Evolutionary conservation across 2,888 invertebrate species (phyloP).

Genomic region (Sturmia bella): DNA sequence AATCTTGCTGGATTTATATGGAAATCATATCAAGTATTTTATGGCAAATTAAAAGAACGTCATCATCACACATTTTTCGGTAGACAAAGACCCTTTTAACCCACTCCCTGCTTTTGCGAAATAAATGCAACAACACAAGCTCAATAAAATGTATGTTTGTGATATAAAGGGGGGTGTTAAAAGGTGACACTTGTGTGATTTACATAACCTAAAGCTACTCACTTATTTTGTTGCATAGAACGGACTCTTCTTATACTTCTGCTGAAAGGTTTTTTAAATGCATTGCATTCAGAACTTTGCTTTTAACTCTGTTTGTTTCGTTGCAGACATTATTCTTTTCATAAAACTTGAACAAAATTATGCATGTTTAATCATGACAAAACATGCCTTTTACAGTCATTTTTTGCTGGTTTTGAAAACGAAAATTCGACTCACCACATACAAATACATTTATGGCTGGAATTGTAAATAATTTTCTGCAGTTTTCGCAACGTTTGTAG

Average conservation of each 20-base stretch:
- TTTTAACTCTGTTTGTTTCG: neutral
- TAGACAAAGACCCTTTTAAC: constrained; percentile 42
- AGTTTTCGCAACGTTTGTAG: constrained; percentile 32
- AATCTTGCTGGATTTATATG: constrained; percentile 43
- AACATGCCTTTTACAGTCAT: constrained; percentile 66
- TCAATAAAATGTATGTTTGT: constrained; percentile 1
- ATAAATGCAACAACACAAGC: neutral
- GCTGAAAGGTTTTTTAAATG: constrained; percentile 57
- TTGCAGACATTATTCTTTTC: constrained; percentile 63
- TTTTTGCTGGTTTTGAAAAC: constrained; percentile 32
- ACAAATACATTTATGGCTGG: constrained; percentile 43
- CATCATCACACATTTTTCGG: constrained; percentile 64
- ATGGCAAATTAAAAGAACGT: constrained; percentile 66
- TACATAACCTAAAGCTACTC: constrained; percentile 67
- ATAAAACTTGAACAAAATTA: constrained; percentile 61
- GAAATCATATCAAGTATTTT: constrained; percentile 62
- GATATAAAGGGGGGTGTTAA: constrained; percentile 51
- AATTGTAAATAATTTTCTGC: constrained; percentile 64
- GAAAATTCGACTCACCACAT: constrained; percentile 60
- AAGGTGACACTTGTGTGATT: constrained; percentile 68
- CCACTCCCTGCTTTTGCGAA: neutral
- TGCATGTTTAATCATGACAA: constrained; percentile 66
- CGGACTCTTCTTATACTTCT: constrained; percentile 50
- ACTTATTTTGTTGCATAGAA: constrained; percentile 15
- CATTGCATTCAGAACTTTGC: constrained; percentile 56